Evolutionary conservation across 2,113 vertebrate genomes (phyloP).

Genomic region (Trematomus loennbergii): DNA sequence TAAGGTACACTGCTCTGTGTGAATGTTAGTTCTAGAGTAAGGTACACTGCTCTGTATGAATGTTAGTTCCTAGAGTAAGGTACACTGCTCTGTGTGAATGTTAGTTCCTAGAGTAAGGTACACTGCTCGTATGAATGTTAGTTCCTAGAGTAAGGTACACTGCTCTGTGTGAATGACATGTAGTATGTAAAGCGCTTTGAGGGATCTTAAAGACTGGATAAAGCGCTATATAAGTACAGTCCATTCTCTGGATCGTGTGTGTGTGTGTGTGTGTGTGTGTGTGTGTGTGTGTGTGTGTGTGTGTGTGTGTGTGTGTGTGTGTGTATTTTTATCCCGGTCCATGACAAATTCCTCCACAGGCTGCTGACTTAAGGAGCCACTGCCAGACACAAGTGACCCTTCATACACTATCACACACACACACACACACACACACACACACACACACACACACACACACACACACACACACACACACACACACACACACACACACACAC

Average conservation of each 20-base stretch:
- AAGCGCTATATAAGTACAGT: too few relatives aligned
- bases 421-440: conserved; percentile 12
- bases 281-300: conserved; percentile 26
- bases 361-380: conserved; percentile 74
- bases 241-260: conserved; percentile 2
- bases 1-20: too few relatives aligned
- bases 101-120: too few relatives aligned
- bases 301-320: conserved; percentile 19
- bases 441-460: neutral
- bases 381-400: conserved; percentile 73
- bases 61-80: too few relatives aligned
- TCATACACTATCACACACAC: conserved; percentile 6
- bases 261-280: conserved; percentile 20
- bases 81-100: too few relatives aligned
- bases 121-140: too few relatives aligned
- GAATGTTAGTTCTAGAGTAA: too few relatives aligned
- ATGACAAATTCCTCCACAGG: conserved; percentile 80
- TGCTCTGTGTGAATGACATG: too few relatives aligned
- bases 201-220: too few relatives aligned
- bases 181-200: too few relatives aligned
- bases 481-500: conserved; percentile 17
- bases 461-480: conserved; percentile 18
- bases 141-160: too few relatives aligned
- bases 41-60: too few relatives aligned
- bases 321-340: conserved; percentile 82